Conservation (phyloP, 2,888 invertebrate species). For the Molanna angustata region DNA sequence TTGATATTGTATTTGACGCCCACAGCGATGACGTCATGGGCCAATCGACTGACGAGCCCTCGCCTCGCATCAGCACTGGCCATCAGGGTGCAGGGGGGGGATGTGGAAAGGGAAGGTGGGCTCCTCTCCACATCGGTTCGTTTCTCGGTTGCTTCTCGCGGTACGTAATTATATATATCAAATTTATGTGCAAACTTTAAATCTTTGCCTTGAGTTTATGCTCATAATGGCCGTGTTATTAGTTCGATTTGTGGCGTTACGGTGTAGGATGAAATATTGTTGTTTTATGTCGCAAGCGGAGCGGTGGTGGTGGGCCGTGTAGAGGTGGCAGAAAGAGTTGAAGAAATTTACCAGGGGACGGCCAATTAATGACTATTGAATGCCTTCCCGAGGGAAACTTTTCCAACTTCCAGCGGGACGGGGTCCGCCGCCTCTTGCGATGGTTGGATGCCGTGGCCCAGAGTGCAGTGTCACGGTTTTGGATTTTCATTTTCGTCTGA, state of each 20-base stretch:
- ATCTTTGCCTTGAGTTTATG: constrained; percentile 34
- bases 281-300: constrained; percentile 32
- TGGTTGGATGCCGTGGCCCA: no score
- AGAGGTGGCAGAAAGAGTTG: constrained; percentile 28
- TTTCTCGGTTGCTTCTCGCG: constrained; percentile 30
- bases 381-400: constrained; percentile 13
- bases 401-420: background rate
- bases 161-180: constrained; percentile 34
- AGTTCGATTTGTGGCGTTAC: constrained; percentile 34
- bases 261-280: constrained; percentile 33
- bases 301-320: constrained; percentile 7
- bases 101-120: constrained; percentile 1
- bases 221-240: constrained; percentile 34
- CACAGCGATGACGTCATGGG: no score
- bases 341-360: constrained; percentile 27
- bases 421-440: no score
- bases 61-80: background rate
- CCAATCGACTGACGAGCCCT: no score
- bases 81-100: constrained; percentile 4
- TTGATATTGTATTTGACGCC: no score
- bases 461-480: constrained; percentile 24
- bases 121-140: constrained; percentile 26
- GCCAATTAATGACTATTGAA: constrained; percentile 32
- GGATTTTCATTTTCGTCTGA: constrained; percentile 14
- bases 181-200: constrained; percentile 34